Evolutionary conservation across 2,113 vertebrate genomes (phyloP).

Genomic region (Rhinoptilus africanus): DNA sequence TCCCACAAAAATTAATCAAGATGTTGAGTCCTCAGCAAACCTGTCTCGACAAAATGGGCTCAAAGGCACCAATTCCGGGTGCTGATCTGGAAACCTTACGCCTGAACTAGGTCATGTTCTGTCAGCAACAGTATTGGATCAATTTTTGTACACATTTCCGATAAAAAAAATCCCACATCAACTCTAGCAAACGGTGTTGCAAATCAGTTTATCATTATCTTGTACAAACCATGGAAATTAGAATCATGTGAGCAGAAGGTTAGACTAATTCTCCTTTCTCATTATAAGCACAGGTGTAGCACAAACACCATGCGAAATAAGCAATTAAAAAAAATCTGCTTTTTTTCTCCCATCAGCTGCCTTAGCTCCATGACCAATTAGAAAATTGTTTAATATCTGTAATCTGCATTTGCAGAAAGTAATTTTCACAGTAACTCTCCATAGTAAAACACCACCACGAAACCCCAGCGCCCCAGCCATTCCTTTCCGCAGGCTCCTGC

Average conservation of each 20-base stretch:
- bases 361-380: slow-evolving; percentile 93
- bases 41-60: not conserved
- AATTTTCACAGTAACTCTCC: slow-evolving; percentile 79
- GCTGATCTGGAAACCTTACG: not conserved
- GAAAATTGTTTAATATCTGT: slow-evolving; percentile 92
- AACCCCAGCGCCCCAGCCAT: not conserved
- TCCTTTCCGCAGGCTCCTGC: not conserved
- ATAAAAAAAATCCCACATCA: slow-evolving; percentile 35
- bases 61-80: not conserved
- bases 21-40: not conserved
- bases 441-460: slow-evolving; percentile 45
- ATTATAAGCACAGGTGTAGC: slow-evolving; percentile 94
- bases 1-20: slow-evolving; percentile 12
- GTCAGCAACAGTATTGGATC: slow-evolving; percentile 3
- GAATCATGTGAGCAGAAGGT: slow-evolving; percentile 87
- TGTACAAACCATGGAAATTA: slow-evolving; percentile 82
- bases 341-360: slow-evolving; percentile 87
- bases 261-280: slow-evolving; percentile 88
- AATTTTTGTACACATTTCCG: slow-evolving; percentile 37
- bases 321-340: slow-evolving; percentile 91
- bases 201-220: slow-evolving; percentile 79
- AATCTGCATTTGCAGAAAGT: slow-evolving; percentile 89
- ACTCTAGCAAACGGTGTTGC: slow-evolving; percentile 62
- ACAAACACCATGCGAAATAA: slow-evolving; percentile 87
- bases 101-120: slow-evolving; percentile 19